phyloP scores from a whole-genome alignment of 2,113 vertebrate genomes.

The Thalassoma bifasciatum region DNA sequence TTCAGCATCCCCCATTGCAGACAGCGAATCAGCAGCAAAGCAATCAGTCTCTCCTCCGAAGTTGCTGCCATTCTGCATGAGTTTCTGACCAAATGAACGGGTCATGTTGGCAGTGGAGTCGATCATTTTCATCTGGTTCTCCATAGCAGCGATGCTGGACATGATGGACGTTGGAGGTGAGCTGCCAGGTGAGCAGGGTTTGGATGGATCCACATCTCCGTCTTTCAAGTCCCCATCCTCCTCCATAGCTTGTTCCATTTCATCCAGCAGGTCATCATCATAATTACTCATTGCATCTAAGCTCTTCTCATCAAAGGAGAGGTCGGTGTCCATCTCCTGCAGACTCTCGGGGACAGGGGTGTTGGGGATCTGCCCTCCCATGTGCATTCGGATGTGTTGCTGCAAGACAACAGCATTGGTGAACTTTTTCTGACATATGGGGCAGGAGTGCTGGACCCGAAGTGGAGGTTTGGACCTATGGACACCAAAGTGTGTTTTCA shows the following conservation, averaged over 20 bases:
- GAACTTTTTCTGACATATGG: constrained; percentile 99
- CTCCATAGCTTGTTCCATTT: constrained; percentile 93
- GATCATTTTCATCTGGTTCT: constrained; percentile 99
- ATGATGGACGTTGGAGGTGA: constrained; percentile 94
- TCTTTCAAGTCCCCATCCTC: constrained; percentile 91
- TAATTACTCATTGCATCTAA: constrained; percentile 91
- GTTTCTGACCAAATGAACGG: constrained; percentile 87
- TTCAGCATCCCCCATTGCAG: constrained; percentile 89
- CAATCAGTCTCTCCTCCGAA: constrained; percentile 91
- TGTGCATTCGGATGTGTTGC: constrained; percentile 99
- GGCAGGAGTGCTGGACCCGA: constrained; percentile 97
- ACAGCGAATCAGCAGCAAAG: constrained; percentile 92
- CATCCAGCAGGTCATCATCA: constrained; percentile 92
- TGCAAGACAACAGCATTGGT: constrained; percentile 98
- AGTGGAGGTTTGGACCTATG: constrained; percentile 98
- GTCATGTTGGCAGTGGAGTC: constrained; percentile 92
- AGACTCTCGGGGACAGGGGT: constrained; percentile 92
- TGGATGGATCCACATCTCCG: constrained; percentile 82
- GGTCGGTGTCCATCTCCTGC: constrained; percentile 93
- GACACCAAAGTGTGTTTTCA: constrained; percentile 99
- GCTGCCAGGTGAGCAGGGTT: constrained; percentile 87
- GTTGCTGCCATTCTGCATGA: constrained; percentile 85
- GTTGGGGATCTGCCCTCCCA: constrained; percentile 98
- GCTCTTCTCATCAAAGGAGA: constrained; percentile 92
- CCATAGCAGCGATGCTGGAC: constrained; percentile 96